These are phyloP conservation scores for Congeria kusceri DNA, from an alignment of 2,888 invertebrate genomes.

Conservation along the genomic window DNA sequence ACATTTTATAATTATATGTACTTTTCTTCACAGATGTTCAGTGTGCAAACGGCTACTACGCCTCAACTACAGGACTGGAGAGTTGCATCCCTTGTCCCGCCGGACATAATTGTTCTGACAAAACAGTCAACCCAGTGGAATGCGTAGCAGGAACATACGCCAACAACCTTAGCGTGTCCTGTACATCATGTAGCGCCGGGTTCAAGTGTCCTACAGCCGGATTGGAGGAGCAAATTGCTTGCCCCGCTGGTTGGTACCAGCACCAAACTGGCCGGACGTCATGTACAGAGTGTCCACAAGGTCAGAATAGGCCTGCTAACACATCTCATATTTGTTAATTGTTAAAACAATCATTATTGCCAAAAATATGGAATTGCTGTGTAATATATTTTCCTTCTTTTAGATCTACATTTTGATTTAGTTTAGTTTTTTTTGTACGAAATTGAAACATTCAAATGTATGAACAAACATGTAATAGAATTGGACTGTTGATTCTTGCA, in stretches of 20 bases:
- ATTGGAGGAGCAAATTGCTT: conserved; percentile 68
- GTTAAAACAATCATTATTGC: no score
- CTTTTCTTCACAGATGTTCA: conserved; percentile 52
- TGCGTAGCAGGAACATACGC: conserved; percentile 74
- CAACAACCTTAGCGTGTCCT: conserved; percentile 60
- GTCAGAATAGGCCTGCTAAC: no score
- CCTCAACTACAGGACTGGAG: conserved; percentile 70
- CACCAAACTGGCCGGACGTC: conserved; percentile 66
- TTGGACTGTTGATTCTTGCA: conserved; percentile 34
- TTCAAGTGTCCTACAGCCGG: conserved; percentile 73
- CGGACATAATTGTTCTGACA: conserved; percentile 74
- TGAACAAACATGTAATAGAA: no score
- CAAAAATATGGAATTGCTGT: no score
- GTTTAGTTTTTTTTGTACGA: no score
- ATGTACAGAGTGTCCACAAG: conserved; percentile 79
- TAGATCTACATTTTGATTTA: no score
- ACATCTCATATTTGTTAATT: no score
- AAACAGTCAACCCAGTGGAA: conserved; percentile 49
- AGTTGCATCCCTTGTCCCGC: conserved; percentile 79
- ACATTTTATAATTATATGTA: no score
- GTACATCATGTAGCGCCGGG: conserved; percentile 77
- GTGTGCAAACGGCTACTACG: conserved; percentile 77
- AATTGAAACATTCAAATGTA: no score
- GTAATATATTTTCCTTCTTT: no score
- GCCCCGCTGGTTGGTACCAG: conserved; percentile 78